Percentiles rank a stretch among this genome's conserved stretches.
These are phyloP conservation scores for Myocastor coypus DNA, from an alignment of 2,113 vertebrate species.

Conservation along the genomic window DNA sequence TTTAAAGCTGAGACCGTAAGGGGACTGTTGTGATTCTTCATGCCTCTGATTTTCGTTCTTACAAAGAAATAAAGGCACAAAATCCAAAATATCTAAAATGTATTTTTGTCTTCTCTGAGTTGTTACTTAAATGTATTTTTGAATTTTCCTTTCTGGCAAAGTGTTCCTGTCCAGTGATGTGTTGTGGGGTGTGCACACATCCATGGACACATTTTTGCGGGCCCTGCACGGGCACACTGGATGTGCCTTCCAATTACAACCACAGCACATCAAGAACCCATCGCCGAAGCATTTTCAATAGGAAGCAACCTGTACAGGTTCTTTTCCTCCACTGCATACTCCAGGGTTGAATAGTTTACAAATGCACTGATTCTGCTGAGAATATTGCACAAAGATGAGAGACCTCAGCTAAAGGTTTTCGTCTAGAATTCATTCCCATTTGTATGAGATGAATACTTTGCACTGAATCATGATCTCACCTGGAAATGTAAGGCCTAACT, in stretches of 20 bases:
- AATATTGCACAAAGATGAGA: background rate
- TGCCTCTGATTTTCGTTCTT: background rate
- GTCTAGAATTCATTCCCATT: background rate
- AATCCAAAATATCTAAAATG: background rate
- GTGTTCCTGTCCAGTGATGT: background rate
- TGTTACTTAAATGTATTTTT: constrained; percentile 42
- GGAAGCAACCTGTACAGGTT: background rate
- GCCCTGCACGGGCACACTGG: background rate
- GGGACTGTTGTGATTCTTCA: background rate
- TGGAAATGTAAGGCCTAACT: accelerated
- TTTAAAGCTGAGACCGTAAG: background rate
- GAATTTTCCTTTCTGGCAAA: constrained; percentile 44
- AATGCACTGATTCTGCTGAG: background rate
- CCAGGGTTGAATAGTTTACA: accelerated
- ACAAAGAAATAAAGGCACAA: background rate
- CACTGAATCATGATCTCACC: background rate
- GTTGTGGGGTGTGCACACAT: background rate
- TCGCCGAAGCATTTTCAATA: no score
- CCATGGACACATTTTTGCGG: background rate
- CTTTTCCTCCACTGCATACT: background rate
- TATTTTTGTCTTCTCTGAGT: background rate
- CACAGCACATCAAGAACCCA: background rate
- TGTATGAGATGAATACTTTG: background rate
- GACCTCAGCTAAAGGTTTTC: background rate
- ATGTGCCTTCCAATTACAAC: background rate